Conservation (phyloP, 2,113 vertebrate genomes). For the Setophaga petechia region DNA sequence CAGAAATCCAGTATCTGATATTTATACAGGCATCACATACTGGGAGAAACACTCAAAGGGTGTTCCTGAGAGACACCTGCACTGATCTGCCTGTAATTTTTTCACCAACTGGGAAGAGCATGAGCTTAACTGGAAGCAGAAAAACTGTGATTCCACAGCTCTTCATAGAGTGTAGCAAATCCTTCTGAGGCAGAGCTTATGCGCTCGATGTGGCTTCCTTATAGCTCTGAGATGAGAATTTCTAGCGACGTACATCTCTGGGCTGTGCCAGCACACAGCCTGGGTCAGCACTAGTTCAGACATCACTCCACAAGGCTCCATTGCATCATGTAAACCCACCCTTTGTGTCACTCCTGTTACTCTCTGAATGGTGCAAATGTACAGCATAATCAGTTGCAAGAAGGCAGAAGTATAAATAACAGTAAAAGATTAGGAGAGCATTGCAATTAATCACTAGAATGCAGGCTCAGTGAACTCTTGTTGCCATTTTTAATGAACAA, state of each 20-base stretch:
- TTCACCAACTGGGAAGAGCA: neutral
- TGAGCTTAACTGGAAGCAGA: neutral
- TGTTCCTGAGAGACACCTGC: neutral
- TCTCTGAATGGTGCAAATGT: neutral
- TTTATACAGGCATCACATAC: neutral
- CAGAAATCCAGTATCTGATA: neutral
- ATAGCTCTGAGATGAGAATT: neutral
- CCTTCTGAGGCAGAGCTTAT: neutral
- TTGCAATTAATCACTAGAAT: conserved; percentile 22
- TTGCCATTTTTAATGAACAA: conserved; percentile 51
- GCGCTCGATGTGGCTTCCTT: fast-evolving
- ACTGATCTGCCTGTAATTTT: neutral
- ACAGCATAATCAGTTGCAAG: neutral
- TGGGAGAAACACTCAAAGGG: neutral
- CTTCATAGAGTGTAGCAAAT: neutral
- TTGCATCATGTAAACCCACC: neutral
- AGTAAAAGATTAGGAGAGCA: conserved; percentile 27
- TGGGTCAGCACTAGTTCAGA: neutral
- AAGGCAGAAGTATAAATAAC: conserved; percentile 45
- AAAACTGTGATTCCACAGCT: neutral
- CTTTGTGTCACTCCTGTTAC: neutral
- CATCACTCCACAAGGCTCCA: neutral
- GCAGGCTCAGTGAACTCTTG: neutral
- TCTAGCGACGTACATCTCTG: fast-evolving
- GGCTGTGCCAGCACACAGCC: neutral